A percentile compares a stretch with the other conserved stretches of the same genome.
These are phyloP conservation scores for Scelioninae gen. 1 DNA, from an alignment of 2,888 invertebrate species.

Conservation along the genomic window DNA sequence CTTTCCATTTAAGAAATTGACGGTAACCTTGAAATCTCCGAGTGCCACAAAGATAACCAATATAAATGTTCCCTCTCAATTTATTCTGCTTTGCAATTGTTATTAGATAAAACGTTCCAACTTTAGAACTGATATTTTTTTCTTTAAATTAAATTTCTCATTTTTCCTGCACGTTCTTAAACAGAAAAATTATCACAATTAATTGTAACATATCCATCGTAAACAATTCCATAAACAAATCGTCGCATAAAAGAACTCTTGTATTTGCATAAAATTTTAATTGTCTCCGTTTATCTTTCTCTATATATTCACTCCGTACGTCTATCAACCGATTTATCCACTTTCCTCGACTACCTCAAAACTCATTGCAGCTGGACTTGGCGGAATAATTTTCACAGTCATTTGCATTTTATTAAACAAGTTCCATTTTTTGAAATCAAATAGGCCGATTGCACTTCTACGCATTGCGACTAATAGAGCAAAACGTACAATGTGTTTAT, in stretches of 20 bases:
- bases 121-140: background rate
- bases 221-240: background rate
- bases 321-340: slow-evolving; percentile 13
- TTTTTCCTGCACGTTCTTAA: too few relatives aligned
- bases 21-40: slow-evolving; percentile 47
- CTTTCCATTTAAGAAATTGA: slow-evolving; percentile 39
- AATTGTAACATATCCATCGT: background rate
- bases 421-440: slow-evolving; percentile 6
- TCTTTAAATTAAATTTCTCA: too few relatives aligned
- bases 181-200: background rate
- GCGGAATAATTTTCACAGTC: slow-evolving; percentile 3
- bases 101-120: background rate
- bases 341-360: background rate
- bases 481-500: slow-evolving; percentile 16
- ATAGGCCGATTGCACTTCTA: background rate
- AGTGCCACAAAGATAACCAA: slow-evolving; percentile 4
- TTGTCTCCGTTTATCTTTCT: slow-evolving; percentile 19
- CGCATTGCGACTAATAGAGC: background rate
- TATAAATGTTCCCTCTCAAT: background rate
- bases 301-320: slow-evolving; percentile 2
- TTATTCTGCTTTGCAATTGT: background rate
- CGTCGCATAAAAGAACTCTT: background rate
- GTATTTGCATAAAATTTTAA: slow-evolving; percentile 10
- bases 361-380: background rate
- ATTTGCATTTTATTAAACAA: slow-evolving; percentile 18